Percentiles rank a stretch among this genome's conserved stretches.
Conservation (phyloP, 2,797 vertebrate species). For the Pseudochromis fuscus region DNA sequence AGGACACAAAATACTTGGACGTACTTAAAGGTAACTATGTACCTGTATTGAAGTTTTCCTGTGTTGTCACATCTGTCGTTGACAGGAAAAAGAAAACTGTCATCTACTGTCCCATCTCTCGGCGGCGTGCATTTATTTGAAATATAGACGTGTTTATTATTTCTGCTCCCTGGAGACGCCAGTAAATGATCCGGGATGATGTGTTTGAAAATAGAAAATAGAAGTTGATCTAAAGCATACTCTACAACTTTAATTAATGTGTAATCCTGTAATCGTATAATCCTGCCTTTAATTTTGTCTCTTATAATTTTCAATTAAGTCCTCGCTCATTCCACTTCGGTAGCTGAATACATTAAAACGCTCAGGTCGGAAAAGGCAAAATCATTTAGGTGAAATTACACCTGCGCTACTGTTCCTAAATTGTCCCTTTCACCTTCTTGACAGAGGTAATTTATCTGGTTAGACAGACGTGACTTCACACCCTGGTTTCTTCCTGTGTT, state of each 20-base stretch:
- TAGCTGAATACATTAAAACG: constrained; percentile 33
- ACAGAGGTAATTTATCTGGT: constrained; percentile 3
- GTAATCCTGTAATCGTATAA: constrained; percentile 62
- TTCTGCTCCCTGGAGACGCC: constrained; percentile 23
- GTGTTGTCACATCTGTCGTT: neutral
- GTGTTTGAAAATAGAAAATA: constrained; percentile 43
- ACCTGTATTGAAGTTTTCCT: neutral
- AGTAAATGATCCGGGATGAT: constrained; percentile 30
- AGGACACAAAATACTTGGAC: neutral
- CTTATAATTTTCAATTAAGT: constrained; percentile 58
- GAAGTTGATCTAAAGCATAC: constrained; percentile 37
- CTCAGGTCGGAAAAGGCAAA: constrained; percentile 20
- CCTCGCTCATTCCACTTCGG: constrained; percentile 23
- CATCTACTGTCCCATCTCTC: constrained; percentile 7
- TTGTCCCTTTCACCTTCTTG: constrained; percentile 16
- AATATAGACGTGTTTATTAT: constrained; percentile 31
- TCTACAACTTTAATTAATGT: constrained; percentile 56
- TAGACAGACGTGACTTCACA: neutral
- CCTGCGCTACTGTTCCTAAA: neutral
- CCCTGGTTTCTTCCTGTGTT: neutral
- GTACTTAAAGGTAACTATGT: neutral
- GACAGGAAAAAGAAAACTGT: neutral
- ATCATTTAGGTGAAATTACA: constrained; percentile 27
- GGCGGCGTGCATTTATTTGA: constrained; percentile 17
- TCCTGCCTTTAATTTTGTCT: constrained; percentile 54